Percentiles rank a stretch among this genome's conserved stretches.
Conservation (phyloP, 2,888 invertebrate genomes). For the Dryobotodes eremita region DNA sequence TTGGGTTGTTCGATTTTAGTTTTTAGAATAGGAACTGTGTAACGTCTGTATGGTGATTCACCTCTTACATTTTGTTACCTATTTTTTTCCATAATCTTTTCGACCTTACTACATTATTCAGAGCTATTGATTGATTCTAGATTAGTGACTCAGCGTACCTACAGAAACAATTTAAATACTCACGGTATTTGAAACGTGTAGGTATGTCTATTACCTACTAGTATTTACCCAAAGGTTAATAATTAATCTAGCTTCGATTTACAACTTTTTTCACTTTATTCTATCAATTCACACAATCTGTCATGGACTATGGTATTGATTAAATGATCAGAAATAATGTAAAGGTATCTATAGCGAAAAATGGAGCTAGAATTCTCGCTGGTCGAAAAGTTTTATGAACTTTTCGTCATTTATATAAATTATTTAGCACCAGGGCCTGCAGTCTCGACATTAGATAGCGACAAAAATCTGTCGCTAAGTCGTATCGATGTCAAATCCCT, state of each 20-base stretch:
- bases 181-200: background rate
- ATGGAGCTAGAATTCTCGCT: background rate
- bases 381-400: background rate
- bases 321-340: background rate
- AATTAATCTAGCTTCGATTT: background rate
- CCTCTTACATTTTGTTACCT: background rate
- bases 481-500: too few species aligned
- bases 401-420: background rate
- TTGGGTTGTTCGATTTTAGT: conserved; percentile 30
- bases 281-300: background rate
- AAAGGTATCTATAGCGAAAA: background rate
- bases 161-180: conserved; percentile 29
- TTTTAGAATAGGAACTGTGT: background rate
- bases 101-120: conserved; percentile 16
- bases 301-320: background rate
- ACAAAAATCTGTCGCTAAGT: too few species aligned
- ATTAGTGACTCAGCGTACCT: conserved; percentile 23
- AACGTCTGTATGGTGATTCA: conserved; percentile 16
- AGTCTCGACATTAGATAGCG: too few species aligned
- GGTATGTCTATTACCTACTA: background rate
- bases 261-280: background rate
- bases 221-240: background rate
- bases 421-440: too few species aligned
- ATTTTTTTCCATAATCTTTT: background rate
- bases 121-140: conserved; percentile 36